Percentiles rank a stretch among this genome's conserved stretches.
These are phyloP conservation scores for Halcyon smyrnensis DNA, from an alignment of 2,797 vertebrate species.

Conservation along the genomic window DNA sequence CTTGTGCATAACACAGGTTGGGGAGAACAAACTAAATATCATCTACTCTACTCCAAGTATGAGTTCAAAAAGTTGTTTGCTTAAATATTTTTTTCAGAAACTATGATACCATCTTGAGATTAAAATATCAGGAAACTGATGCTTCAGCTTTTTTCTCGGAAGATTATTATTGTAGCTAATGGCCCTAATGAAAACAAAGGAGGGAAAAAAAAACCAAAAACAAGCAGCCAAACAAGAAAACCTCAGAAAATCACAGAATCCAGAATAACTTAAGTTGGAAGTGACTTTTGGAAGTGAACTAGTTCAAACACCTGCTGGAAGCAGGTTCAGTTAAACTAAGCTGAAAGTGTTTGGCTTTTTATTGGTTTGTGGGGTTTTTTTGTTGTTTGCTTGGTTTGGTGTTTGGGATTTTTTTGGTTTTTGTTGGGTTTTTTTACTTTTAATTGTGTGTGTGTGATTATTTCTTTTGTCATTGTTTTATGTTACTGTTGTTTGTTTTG, in stretches of 20 bases:
- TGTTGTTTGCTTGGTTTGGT: no score
- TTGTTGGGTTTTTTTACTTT: no score
- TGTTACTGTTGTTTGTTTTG: neutral
- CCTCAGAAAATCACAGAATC: neutral
- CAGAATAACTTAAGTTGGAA: neutral
- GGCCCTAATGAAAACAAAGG: neutral
- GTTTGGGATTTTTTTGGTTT: no score
- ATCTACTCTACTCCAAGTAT: neutral
- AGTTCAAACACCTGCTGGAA: neutral
- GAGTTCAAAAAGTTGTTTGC: neutral
- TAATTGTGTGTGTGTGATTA: no score
- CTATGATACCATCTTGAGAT: neutral
- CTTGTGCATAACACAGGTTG: neutral
- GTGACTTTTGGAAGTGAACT: neutral
- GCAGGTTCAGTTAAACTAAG: neutral
- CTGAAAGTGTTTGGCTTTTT: neutral
- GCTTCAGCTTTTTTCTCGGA: neutral
- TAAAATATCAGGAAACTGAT: neutral
- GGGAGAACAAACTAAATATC: neutral
- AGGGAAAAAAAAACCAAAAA: neutral
- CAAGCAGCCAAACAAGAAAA: neutral
- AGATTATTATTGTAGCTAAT: neutral
- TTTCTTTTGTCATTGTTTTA: no score
- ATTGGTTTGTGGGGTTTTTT: no score
- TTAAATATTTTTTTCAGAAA: neutral